Conservation (phyloP, 2,797 vertebrate species). For the Chelmon rostratus region DNA sequence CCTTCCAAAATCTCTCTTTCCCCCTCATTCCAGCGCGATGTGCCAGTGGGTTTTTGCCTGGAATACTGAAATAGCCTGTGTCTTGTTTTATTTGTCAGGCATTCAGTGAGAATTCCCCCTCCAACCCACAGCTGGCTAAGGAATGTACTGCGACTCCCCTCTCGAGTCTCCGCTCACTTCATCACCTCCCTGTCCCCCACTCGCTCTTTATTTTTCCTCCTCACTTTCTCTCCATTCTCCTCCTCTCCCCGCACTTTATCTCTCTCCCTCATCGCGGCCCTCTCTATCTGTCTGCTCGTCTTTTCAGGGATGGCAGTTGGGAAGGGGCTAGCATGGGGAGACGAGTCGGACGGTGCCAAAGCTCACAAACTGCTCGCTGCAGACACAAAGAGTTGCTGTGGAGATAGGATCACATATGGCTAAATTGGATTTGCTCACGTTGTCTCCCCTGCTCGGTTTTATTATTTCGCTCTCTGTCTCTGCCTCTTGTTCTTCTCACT, state of each 20-base stretch:
- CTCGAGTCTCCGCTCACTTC: slow-evolving; percentile 78
- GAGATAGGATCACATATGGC: slow-evolving; percentile 81
- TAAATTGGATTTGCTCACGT: slow-evolving; percentile 76
- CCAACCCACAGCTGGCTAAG: slow-evolving; percentile 87
- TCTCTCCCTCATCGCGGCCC: slow-evolving; percentile 37
- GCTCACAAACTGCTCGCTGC: slow-evolving; percentile 80
- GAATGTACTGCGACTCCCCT: slow-evolving; percentile 82
- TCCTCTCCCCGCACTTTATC: slow-evolving; percentile 51
- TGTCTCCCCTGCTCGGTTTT: slow-evolving; percentile 51
- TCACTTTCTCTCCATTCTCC: slow-evolving; percentile 44
- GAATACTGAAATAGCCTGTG: slow-evolving; percentile 82
- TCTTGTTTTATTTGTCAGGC: slow-evolving; percentile 85
- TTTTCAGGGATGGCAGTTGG: slow-evolving; percentile 68
- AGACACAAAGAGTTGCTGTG: slow-evolving; percentile 83
- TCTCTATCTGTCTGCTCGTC: slow-evolving; percentile 49
- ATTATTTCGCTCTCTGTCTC: slow-evolving; percentile 56
- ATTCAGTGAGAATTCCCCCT: slow-evolving; percentile 85
- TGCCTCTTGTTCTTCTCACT: slow-evolving; percentile 38
- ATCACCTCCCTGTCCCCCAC: slow-evolving; percentile 70
- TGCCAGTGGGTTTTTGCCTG: slow-evolving; percentile 71
- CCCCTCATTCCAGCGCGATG: slow-evolving; percentile 64
- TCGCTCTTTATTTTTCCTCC: slow-evolving; percentile 54
- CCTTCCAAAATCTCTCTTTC: slow-evolving; percentile 67
- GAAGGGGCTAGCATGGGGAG: slow-evolving; percentile 62
- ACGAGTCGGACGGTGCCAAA: slow-evolving; percentile 76